Evolutionary conservation across 2,113 vertebrate genomes (phyloP).

Genomic region (Xenopus borealis): DNA sequence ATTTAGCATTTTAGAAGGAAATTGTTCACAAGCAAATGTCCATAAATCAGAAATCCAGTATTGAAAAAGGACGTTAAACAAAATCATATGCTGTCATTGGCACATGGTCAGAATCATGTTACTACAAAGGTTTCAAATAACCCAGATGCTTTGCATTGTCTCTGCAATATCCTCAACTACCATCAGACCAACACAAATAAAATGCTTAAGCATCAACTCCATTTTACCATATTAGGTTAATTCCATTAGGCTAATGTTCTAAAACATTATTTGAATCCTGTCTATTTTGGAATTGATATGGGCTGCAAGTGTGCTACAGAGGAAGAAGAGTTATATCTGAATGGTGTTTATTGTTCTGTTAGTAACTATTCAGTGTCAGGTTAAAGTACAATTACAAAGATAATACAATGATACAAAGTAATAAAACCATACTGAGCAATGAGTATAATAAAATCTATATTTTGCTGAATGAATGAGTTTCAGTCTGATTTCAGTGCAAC

Average conservation of each 20-base stretch:
- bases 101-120: constrained; percentile 25
- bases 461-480: no score
- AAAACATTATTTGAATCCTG: neutral
- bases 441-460: no score
- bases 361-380: no score
- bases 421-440: no score
- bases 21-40: constrained; percentile 1
- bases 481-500: no score
- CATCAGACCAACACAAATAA: constrained; percentile 25
- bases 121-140: constrained; percentile 31
- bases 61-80: constrained; percentile 23
- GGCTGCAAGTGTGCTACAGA: constrained; percentile 10
- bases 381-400: no score
- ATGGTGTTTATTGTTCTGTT: constrained; percentile 12
- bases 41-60: constrained; percentile 18
- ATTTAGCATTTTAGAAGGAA: neutral
- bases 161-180: constrained; percentile 25
- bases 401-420: no score
- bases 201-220: constrained; percentile 9
- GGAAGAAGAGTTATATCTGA: neutral
- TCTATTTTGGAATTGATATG: constrained; percentile 32
- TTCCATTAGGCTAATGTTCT: neutral
- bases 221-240: constrained; percentile 40
- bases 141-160: constrained; percentile 39
- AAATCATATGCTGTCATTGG: constrained; percentile 38